A percentile compares a stretch with the other conserved stretches of the same genome.
phyloP scores from a whole-genome alignment of 2,113 vertebrate species.

The Genyomyrus donnyi region DNA sequence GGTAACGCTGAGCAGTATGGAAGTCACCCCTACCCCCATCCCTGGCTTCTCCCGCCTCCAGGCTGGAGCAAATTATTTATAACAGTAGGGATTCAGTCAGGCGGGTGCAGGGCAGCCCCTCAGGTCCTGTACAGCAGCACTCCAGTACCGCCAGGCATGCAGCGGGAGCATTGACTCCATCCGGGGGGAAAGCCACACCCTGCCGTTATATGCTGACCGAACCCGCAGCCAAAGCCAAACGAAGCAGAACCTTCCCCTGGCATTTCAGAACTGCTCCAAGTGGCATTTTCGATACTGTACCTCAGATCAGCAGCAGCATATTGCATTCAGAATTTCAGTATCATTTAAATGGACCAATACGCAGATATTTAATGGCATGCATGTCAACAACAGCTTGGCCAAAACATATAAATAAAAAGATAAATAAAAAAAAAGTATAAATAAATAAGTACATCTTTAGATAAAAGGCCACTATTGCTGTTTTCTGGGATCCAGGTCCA shows the following conservation, averaged over 20 bases:
- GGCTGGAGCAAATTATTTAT: conserved; percentile 24
- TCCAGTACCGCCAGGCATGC: neutral
- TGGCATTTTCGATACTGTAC: neutral
- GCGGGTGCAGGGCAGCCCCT: neutral
- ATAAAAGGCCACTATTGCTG: neutral
- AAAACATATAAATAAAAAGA: neutral
- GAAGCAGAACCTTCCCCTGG: neutral
- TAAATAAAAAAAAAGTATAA: neutral
- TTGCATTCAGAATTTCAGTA: neutral
- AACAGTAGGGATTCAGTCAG: neutral
- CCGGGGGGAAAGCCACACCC: neutral
- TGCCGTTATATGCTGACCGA: neutral
- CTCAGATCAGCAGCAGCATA: neutral
- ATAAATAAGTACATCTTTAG: neutral
- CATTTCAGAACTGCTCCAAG: neutral
- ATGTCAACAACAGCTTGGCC: neutral
- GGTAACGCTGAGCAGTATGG: neutral
- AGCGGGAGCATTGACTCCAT: neutral
- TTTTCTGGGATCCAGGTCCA: neutral
- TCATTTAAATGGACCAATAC: neutral
- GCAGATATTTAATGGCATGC: neutral
- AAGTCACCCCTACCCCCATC: neutral
- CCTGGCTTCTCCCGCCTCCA: neutral
- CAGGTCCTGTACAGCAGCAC: neutral
- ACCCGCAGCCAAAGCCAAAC: neutral